Conservation (phyloP, 2,113 vertebrate species). For the Climacteris rufus region DNA sequence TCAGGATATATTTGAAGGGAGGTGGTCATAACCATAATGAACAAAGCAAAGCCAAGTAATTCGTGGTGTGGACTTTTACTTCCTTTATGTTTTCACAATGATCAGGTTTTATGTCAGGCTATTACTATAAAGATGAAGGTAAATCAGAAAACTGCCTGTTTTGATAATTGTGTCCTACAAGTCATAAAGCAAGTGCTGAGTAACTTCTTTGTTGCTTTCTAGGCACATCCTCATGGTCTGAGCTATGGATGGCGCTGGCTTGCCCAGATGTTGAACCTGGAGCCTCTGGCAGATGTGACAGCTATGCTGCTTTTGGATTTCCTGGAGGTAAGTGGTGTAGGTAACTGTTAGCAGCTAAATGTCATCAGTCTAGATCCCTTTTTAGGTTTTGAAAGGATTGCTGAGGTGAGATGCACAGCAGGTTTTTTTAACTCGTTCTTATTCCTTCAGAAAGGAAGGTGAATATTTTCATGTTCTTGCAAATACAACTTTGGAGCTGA, state of each 20-base stretch:
- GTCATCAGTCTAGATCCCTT: neutral
- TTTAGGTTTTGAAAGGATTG: neutral
- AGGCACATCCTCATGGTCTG: conserved; percentile 86
- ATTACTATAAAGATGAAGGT: neutral
- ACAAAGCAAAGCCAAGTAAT: neutral
- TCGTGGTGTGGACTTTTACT: neutral
- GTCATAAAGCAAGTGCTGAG: neutral
- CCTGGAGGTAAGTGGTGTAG: conserved; percentile 77
- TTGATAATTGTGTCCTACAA: neutral
- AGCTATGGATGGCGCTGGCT: conserved; percentile 93
- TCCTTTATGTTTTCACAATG: neutral
- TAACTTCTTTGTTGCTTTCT: neutral
- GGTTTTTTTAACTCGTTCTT: neutral
- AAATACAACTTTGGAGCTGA: neutral
- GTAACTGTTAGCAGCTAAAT: neutral
- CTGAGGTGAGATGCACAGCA: neutral
- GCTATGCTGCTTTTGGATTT: conserved; percentile 92
- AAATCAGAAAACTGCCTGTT: neutral
- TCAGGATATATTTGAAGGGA: neutral
- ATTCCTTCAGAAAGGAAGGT: neutral
- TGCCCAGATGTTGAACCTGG: conserved; percentile 92
- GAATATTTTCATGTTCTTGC: neutral
- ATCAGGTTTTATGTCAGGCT: neutral
- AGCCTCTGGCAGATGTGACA: conserved; percentile 89
- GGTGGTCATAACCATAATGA: neutral